These are phyloP conservation scores for Neocrepidodera transversa DNA, from an alignment of 2,888 invertebrate species.

Conservation along the genomic window DNA sequence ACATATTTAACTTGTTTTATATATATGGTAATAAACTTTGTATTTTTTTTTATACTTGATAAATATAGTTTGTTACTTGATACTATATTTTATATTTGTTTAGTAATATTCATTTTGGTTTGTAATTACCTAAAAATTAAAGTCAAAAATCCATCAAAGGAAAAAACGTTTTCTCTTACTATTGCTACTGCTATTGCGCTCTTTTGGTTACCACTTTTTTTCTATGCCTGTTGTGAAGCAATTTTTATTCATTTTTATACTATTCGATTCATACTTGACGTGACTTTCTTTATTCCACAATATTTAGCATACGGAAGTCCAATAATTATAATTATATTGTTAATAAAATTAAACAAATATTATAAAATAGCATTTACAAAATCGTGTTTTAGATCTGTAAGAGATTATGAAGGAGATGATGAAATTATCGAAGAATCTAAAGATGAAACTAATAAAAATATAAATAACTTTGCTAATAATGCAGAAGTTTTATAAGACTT, in stretches of 20 bases:
- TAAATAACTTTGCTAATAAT: background rate
- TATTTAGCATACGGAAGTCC: background rate
- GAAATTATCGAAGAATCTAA: background rate
- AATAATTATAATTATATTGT: background rate
- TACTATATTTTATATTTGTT: background rate
- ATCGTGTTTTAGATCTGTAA: background rate
- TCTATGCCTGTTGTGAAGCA: background rate
- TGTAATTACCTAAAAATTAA: slow-evolving; percentile 2
- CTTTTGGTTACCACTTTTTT: background rate
- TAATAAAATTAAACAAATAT: slow-evolving; percentile 3
- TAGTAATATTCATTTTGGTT: slow-evolving; percentile 1
- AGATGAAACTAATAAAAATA: background rate
- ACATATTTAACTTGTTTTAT: background rate
- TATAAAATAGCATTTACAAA: slow-evolving; percentile 3
- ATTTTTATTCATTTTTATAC: background rate
- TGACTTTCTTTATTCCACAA: slow-evolving; percentile 6
- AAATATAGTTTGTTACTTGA: background rate
- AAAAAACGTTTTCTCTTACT: background rate
- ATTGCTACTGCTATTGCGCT: background rate
- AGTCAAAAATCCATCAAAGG: background rate
- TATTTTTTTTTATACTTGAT: background rate
- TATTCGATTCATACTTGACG: background rate
- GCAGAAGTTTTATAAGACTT: background rate
- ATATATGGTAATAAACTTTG: background rate
- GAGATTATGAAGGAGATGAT: background rate